These are phyloP conservation scores for Noctua pronuba DNA, from an alignment of 2,888 invertebrate species.

Conservation along the genomic window DNA sequence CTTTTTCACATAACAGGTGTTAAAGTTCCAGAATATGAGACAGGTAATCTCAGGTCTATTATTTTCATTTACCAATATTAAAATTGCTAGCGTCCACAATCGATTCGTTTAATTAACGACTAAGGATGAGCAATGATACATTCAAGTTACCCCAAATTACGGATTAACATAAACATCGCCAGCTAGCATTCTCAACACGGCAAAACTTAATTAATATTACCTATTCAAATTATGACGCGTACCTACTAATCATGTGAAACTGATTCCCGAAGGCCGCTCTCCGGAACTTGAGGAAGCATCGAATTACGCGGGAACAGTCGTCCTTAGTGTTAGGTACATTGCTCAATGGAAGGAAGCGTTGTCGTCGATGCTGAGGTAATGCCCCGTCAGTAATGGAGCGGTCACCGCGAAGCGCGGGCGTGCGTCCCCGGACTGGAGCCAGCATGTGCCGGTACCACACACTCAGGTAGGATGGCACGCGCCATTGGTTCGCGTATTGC, in stretches of 20 bases:
- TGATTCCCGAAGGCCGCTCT: constrained; percentile 69
- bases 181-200: constrained; percentile 29
- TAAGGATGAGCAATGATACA: constrained; percentile 35
- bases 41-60: background rate
- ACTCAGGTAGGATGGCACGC: constrained; percentile 65
- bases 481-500: constrained; percentile 49
- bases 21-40: background rate
- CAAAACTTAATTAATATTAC: constrained; percentile 49
- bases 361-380: constrained; percentile 55
- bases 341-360: constrained; percentile 77
- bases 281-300: constrained; percentile 72
- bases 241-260: constrained; percentile 68
- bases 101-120: constrained; percentile 12
- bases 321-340: constrained; percentile 65
- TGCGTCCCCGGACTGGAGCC: constrained; percentile 54
- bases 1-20: background rate
- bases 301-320: constrained; percentile 60
- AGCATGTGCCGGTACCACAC: constrained; percentile 64
- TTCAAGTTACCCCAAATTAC: constrained; percentile 33
- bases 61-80: constrained; percentile 8
- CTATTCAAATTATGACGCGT: constrained; percentile 55
- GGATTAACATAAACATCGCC: constrained; percentile 32
- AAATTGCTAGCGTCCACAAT: constrained; percentile 9
- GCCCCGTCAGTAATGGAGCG: constrained; percentile 61
- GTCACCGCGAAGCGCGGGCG: constrained; percentile 62